Evolutionary conservation across 2,113 vertebrate genomes (phyloP).

Genomic region (Pteronura brasiliensis): DNA sequence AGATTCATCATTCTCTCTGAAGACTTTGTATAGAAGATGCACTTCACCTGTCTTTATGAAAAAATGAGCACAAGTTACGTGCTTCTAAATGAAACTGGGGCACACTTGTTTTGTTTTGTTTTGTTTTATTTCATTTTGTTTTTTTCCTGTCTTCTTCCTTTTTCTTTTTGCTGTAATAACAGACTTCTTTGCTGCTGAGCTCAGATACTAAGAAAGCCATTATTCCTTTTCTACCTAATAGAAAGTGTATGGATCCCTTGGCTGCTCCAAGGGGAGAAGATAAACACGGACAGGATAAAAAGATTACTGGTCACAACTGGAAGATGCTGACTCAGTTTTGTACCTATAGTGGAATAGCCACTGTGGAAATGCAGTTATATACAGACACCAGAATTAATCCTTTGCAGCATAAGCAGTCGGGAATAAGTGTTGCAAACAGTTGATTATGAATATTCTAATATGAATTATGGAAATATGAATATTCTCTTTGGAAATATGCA

Average conservation of each 20-base stretch:
- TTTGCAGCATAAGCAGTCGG: neutral
- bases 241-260: slow-evolving; percentile 39
- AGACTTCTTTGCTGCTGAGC: slow-evolving; percentile 56
- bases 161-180: slow-evolving; percentile 48
- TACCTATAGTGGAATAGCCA: neutral
- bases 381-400: neutral
- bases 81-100: slow-evolving; percentile 43
- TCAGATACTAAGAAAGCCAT: slow-evolving; percentile 47
- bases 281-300: slow-evolving; percentile 62
- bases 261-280: slow-evolving; percentile 59
- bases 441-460: neutral
- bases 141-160: neutral
- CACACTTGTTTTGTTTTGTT: neutral
- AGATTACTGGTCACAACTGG: neutral
- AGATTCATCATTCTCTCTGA: neutral
- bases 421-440: neutral
- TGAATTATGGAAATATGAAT: neutral
- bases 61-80: neutral
- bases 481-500: neutral
- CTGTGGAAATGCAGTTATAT: accelerated
- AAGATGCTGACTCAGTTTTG: slow-evolving; percentile 52
- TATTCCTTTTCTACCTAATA: slow-evolving; percentile 58
- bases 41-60: neutral
- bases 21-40: neutral
- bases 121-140: neutral